Percentiles rank a stretch among this genome's conserved stretches.
phyloP scores from a whole-genome alignment of 1,140 invertebrate genomes.

The Apis florea region DNA sequence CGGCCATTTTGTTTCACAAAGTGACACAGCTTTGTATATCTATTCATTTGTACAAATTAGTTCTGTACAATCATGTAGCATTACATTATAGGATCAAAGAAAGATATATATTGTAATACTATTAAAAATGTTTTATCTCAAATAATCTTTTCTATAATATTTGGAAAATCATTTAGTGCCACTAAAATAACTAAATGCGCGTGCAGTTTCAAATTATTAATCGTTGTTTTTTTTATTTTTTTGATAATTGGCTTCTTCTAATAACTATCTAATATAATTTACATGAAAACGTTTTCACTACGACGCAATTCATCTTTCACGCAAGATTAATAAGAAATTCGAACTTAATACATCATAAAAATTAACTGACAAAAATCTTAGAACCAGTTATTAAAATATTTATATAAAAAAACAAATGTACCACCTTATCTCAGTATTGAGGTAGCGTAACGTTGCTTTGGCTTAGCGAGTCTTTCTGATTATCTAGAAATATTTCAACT shows the following conservation, averaged over 20 bases:
- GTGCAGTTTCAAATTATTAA: constrained; percentile 26
- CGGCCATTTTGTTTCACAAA: constrained; percentile 53
- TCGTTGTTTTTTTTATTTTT: not conserved
- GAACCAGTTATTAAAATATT: constrained; percentile 23
- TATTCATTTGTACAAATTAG: constrained; percentile 48
- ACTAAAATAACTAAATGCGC: constrained; percentile 14
- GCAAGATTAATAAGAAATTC: constrained; percentile 11
- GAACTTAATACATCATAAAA: constrained; percentile 3
- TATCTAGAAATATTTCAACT: constrained; percentile 47
- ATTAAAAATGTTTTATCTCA: constrained; percentile 7
- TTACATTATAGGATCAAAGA: constrained; percentile 28
- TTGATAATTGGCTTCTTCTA: not conserved
- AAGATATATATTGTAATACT: not conserved
- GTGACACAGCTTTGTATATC: constrained; percentile 34
- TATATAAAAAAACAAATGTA: constrained; percentile 40
- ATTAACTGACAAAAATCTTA: constrained; percentile 9
- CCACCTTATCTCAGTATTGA: constrained; percentile 49
- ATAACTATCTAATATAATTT: not conserved
- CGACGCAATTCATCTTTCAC: not conserved
- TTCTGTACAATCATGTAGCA: constrained; percentile 45
- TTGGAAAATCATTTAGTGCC: not conserved
- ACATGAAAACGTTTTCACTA: constrained; percentile 10
- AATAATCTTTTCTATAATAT: constrained; percentile 19
- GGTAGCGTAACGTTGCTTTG: constrained; percentile 62
- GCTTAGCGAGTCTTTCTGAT: constrained; percentile 51